Evolutionary conservation across 2,797 vertebrate genomes (phyloP), one percentile per base, ranked within the genome.

Genomic region (Channallabes apus): DNA sequence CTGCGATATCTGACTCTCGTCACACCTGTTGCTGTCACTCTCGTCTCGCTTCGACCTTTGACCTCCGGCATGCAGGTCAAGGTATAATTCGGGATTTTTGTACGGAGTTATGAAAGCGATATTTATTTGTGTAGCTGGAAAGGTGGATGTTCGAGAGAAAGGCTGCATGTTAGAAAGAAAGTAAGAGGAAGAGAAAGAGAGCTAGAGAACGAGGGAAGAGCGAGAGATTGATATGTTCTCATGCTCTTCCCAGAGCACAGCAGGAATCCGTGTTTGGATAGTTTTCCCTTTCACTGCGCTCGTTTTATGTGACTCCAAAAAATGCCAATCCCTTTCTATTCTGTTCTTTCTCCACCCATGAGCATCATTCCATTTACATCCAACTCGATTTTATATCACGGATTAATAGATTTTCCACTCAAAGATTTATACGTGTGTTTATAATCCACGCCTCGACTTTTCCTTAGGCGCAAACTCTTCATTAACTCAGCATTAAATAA

Each of bases 221-320:
- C 82, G 38, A 83, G 75, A 65, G 73, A 81, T 58, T 76, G 83
- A 84, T 68, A 86, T 32, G 24, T 93, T 94, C 91, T 92, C 91
- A 89, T 88, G 90, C 91, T 92, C 92, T 92, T 91, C 87, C 89
- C 89, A 90, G 83, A 88, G 89, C 89, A 51, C 90, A 89, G 82
- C 89, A 88, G 91, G 92, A 90, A 86, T 92, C 91, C 90, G 89
- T 95, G 92, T 95, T 94, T 91, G 93, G 94, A 91, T 93, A 94
- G 93, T 94, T 92, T 94, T 93, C 92, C 90, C 92, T 94, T 94
- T 93, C 89, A 85, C 86, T 41, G 85, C 72, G 82, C 90, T 92
- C 91, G 90, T 94, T 93, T 95, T 94, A 95, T 95, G 93, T 93
- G 91, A 90, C 92, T 95, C 94, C 92, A 94, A 93, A 94, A 86